Conservation (phyloP, 2,113 vertebrate genomes). For the Oryzias woworae region DNA sequence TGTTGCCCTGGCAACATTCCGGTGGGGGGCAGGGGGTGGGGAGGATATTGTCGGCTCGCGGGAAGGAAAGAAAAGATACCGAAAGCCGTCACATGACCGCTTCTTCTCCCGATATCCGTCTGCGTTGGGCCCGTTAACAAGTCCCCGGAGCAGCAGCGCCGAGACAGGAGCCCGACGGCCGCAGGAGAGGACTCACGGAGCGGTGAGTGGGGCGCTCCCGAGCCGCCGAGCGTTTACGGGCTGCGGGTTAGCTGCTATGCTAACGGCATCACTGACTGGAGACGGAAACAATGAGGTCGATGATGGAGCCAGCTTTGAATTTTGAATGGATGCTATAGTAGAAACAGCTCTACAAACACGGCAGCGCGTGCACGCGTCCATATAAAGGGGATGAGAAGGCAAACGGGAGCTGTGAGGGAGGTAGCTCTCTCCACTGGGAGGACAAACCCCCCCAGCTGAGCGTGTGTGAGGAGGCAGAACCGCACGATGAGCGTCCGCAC, state of each 20-base stretch:
- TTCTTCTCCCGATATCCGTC: slow-evolving; percentile 14
- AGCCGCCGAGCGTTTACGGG: slow-evolving; percentile 9
- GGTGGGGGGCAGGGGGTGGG: slow-evolving; percentile 34
- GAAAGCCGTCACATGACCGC: slow-evolving; percentile 59
- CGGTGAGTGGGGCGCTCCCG: slow-evolving; percentile 49
- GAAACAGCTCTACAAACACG: neutral
- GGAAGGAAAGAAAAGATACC: slow-evolving; percentile 62
- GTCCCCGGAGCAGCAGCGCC: neutral
- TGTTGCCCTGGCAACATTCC: slow-evolving; percentile 71
- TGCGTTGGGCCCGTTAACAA: slow-evolving; percentile 16
- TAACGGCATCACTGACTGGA: slow-evolving; percentile 28
- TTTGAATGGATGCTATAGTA: neutral
- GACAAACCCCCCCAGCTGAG: too few relatives aligned
- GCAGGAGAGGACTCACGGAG: slow-evolving; percentile 17
- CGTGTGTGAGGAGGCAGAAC: too few relatives aligned
- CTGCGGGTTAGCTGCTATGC: slow-evolving; percentile 22
- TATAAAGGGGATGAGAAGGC: neutral
- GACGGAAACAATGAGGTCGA: slow-evolving; percentile 57
- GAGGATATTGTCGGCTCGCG: slow-evolving; percentile 28
- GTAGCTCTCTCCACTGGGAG: too few relatives aligned
- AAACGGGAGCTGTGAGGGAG: too few relatives aligned
- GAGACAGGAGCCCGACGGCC: neutral
- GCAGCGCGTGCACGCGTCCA: neutral
- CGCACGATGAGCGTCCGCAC: too few relatives aligned
- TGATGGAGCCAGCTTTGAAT: slow-evolving; percentile 16